Evolutionary conservation across 1,140 invertebrate species (phyloP), one percentile per base, ranked within the genome.

Genomic region (Macrotrachela quadricornifera): DNA sequence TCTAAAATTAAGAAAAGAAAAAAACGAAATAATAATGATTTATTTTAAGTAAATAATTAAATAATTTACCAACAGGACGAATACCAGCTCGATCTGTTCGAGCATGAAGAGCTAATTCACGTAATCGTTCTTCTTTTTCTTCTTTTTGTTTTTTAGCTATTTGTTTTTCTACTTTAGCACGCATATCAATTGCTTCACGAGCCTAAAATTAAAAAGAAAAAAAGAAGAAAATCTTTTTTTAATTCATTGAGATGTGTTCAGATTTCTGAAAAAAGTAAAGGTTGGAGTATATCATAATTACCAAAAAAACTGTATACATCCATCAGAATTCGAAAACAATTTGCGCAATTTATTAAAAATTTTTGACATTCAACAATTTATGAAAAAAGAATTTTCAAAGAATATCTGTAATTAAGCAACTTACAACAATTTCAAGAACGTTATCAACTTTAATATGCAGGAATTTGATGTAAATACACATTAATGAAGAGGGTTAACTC

Each of bases 111-210:
- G 94, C 94, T 62, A 97, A 72, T 65, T 83, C 78, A 46, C 87
- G 73, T 58, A 99, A 70, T 70, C 85, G 80, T 59, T 94, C 90
- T 70, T 99, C 94, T 61, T 96, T 96, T 71, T 87, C 88, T 63
- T 95, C 87, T 62, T 97, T 97, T 67, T 97, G 90, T 62, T 94
- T 91, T 62, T 95, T 86, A 0, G 90, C 90, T 55, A 96, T 67
- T 71, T 90, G 87, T 71, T 87, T 86, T 63, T 99, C 91, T 3
- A 96, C 71, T 65, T 95, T 87, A 0, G 88, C 85, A 50, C 94
- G 73, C 63, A 85, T 85, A 68, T 97, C 91, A 0, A 99, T 88
- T 46, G 85, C 85, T 71, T 97, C 91, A 53, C 91, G 71, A 1
- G 87, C 86, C 70, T 73, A 59, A 44, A 60, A 52, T 37, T 30